Base-by-base conservation (phyloP, 2,888 invertebrate genomes). In the Oxyteleia sp. region DNA sequence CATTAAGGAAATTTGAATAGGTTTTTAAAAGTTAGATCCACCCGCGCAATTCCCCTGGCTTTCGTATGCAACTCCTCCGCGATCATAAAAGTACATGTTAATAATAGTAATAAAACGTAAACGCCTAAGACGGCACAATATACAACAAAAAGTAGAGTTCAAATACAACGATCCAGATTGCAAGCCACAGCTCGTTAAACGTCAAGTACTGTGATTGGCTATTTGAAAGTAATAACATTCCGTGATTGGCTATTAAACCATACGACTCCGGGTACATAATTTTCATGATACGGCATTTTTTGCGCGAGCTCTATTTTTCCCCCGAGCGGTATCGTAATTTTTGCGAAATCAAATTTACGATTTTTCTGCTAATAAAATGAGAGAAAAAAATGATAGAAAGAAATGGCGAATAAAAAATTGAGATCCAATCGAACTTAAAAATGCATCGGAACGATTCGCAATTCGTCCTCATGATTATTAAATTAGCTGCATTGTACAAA, bases 221-320 rank as follows among this genome's bases (percentile, higher is more conserved):
- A 68, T 68, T 68, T 68, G 43, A 68, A 68, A 43, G 68, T 18
- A 68, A 68, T 68, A 68, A 55, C 68, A 68, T 43, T 68, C 32
- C 43, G 29, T 55, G 68, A 68, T 68, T 68, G 53, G 41, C 53
- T 55, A 68, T 53, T 66, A 66, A 66, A 53, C 11, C 29, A 4
- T 53, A 51, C 13, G 49, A 64, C 35, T 35, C 16, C 18, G 32
- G 11, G 32, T 63, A 18, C 32, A 47, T 63, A 63, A 63, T 63
- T 47, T 63, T 63, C 45, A 63, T 41, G 43, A 63, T 32, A 16
- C 26, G 7, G 8, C 11, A 38, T 49, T 64, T 49, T 64, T 35
- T 10, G n/a, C 7, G 35, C 4, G 13, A 3, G 2, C 1, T 41
- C 15, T 13, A 3, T 41, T 41, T 38, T 38, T n/a, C 10, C 10